Evolutionary conservation across 2,888 invertebrate species (phyloP), one percentile per base, ranked within the genome.

Genomic region (Macrosiphum euphorbiae): DNA sequence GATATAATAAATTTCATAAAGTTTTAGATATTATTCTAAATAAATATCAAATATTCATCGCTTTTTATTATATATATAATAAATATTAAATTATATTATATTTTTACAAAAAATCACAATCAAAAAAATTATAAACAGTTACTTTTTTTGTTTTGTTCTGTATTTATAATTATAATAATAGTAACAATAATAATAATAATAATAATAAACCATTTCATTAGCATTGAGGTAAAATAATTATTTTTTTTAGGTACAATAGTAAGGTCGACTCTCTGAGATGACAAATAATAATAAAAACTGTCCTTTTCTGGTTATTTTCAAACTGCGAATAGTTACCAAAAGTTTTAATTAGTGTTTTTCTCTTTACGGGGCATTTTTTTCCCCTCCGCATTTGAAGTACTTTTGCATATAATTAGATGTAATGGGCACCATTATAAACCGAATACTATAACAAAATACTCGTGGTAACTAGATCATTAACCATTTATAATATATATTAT

Each of bases 261-360:
- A 87, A 92, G 85, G 91, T 86, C 61, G 86, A 92, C 26, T 92
- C 61, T 87, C 44, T 8, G 50, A 86, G 61, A 58, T 61, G 86
- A 87, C 47, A 26, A 92, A 90, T 55, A 87, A 58, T 50, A 67
- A 88, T 88, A 67, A 88, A 92, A 87, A 87, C 87, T 47, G 28
- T 88, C 67, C 50, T 67, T 50, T 67, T 87, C 16, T 35, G 78
- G 52, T 90, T 90, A 78, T 90, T 90, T 78, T 35, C 35, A 44
- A 92, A 87, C 61, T 92, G 50, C 26, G 86, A 44, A 35, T 92
- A 92, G 87, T 92, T 87, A 87, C 61, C 4, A 16, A 92, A 92
- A 92, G 92, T 92, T 92, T 92, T 87, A 92, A 92, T 92, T 92
- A 92, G 47, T 24, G 61, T 92, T 92, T 92, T 92, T 35, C 47